Base-by-base conservation (phyloP, 2,888 invertebrate species). In the Drosophila leonis region DNA sequence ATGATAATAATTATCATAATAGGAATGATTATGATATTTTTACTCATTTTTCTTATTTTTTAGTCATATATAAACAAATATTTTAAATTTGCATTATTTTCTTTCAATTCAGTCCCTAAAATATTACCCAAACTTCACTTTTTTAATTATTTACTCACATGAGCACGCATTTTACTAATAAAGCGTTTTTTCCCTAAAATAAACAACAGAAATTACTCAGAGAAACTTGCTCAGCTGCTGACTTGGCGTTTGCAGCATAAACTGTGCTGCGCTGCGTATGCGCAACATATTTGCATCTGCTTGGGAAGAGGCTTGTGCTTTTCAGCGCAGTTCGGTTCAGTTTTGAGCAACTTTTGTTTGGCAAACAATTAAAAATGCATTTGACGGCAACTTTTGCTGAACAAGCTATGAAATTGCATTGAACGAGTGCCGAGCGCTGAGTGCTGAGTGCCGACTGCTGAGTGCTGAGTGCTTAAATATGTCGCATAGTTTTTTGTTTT, bases 301-400 rank as follows among this genome's bases (percentile, higher is more conserved):
- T n/a, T 63, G 10, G 8, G 15, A 24, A 27, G 44, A 33, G 20
- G 29, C 42, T 44, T 31, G 13, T 31, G 9, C 18, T 46, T 49
- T 57, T 61, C 27, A 13, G 51, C 52, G 63, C 27, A 15, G 55
- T 12, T 54, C 7, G 2, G 20, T 10, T 42, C 20, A 24, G 35
- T 37, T 42, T 49, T 57, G 13, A n/a, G 37, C 24, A 66, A 75
- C 71, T 63, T 65, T 67, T 65, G 57, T 70, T 74, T 77, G 72
- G 41, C 62, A 62, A 59, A 68, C 72, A 77, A 80, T 70, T 80
- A 72, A 72, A 80, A 80, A 67, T 75, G 66, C 77, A 77, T 80
- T 80, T 77, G 60, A 27, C 39, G 37, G 59, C 49, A 78, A 78
- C 67, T 78, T 75, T 64, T 24, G 35, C 35, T 39, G 49, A 62